Evolutionary conservation across 2,888 invertebrate species (phyloP).

Genomic region (Leptinotarsa juncta): DNA sequence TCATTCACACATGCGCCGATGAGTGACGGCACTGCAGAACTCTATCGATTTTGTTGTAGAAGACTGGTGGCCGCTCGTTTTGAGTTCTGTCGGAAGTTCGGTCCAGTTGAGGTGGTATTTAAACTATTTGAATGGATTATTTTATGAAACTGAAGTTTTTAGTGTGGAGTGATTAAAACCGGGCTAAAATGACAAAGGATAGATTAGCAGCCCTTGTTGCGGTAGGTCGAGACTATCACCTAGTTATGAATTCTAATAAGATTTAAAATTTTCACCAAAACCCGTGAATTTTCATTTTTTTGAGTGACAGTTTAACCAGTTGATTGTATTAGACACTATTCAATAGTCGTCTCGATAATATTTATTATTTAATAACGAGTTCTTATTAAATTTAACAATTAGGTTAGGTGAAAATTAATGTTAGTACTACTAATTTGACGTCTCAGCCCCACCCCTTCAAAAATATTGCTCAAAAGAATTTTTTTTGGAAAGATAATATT

Average conservation of each 20-base stretch:
- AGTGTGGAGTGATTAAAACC: slow-evolving; percentile 70
- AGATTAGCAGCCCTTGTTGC: slow-evolving; percentile 96
- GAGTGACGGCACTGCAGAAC: slow-evolving; percentile 73
- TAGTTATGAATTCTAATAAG: slow-evolving; percentile 41
- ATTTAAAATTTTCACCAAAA: slow-evolving; percentile 34
- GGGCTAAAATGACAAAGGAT: slow-evolving; percentile 87
- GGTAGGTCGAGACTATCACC: slow-evolving; percentile 71
- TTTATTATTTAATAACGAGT: slow-evolving; percentile 40
- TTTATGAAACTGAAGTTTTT: slow-evolving; percentile 75
- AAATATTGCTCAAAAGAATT: slow-evolving; percentile 21
- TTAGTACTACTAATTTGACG: slow-evolving; percentile 31
- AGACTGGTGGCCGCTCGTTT: slow-evolving; percentile 49
- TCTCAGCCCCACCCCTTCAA: slow-evolving; percentile 58
- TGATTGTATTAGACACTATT: not conserved
- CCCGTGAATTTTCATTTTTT: slow-evolving; percentile 31
- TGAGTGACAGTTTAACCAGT: slow-evolving; percentile 32
- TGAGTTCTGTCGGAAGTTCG: slow-evolving; percentile 69
- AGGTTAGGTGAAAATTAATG: slow-evolving; percentile 58
- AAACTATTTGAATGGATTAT: slow-evolving; percentile 83
- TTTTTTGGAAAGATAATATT: slow-evolving; percentile 22
- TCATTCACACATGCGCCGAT: slow-evolving; percentile 68
- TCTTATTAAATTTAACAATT: slow-evolving; percentile 47
- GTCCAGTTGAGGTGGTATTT: slow-evolving; percentile 78
- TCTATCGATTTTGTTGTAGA: slow-evolving; percentile 82
- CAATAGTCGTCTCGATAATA: not conserved